phyloP scores from a whole-genome alignment of 2,888 invertebrate genomes.

The Colostygia pectinataria region DNA sequence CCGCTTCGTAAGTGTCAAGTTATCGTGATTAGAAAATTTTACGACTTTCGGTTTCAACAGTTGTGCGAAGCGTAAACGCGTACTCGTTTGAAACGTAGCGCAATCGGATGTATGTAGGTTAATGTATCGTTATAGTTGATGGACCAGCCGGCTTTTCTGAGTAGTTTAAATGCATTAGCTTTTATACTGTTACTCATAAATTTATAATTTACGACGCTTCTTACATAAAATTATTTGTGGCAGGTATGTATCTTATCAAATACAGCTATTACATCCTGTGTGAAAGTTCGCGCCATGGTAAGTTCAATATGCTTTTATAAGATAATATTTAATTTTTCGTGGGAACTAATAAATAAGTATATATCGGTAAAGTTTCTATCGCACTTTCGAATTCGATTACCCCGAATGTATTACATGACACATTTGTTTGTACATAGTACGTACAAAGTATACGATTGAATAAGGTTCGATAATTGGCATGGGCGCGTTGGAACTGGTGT shows the following conservation, averaged over 20 bases:
- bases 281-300: constrained; percentile 6
- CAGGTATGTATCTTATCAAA: constrained; percentile 50
- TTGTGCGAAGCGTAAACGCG: constrained; percentile 61
- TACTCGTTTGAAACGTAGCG: constrained; percentile 63
- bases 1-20: constrained; percentile 42
- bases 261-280: background rate
- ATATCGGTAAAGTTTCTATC: background rate
- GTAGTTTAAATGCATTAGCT: constrained; percentile 26
- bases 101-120: constrained; percentile 73
- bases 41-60: constrained; percentile 70
- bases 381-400: constrained; percentile 5
- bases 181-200: constrained; percentile 24
- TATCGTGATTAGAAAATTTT: constrained; percentile 50
- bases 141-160: constrained; percentile 34
- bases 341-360: constrained; percentile 7
- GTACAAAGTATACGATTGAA: background rate
- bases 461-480: constrained; percentile 13
- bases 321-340: constrained; percentile 2
- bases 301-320: constrained; percentile 8
- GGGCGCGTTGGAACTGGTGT: no score
- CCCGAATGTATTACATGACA: background rate
- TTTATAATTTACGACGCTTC: constrained; percentile 16
- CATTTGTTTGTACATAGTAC: background rate
- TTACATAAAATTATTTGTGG: constrained; percentile 49
- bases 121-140: constrained; percentile 58